Base-by-base conservation (phyloP, 2,113 vertebrate genomes). In the Xiphias gladius region DNA sequence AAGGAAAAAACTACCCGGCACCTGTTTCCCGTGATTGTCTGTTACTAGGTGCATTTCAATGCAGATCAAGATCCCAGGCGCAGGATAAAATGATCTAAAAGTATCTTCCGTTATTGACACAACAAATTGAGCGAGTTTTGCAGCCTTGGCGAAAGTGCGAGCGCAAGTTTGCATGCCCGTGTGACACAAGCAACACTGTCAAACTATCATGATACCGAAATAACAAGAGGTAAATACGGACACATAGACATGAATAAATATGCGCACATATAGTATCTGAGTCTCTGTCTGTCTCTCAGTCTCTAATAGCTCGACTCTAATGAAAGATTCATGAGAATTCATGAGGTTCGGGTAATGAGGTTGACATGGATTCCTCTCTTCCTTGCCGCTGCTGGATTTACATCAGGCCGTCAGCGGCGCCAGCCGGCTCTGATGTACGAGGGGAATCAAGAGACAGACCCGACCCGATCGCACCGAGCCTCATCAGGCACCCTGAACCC, bases 281-380 rank as follows among this genome's bases (percentile, higher is more conserved):
- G 67, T 11, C 43, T 58, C 32, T 7, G 52, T 24, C 22, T 55
- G 10, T 17, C 39, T 35, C 37, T 7, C 24, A 1, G 32, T 20
- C 57, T 76, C 69, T 79, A 66, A 80, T 41, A 80, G 72, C 71
- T 39, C 0, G 20, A 63, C 13, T 68, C 79, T 82, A 16, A 91
- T 94, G 69, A 92, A 92, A 89, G 65, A 93, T 90, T 87, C 84
- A 92, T 88, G 71, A 66, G 58, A 70, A 81, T 85, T 73, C 62
- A 65, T 50, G 82, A 87, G 83, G 66, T 86, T 16, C 20, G 10
- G 50, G 74, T 88, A 94, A 92, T 82, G 83, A 88, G 87, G 78
- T n/a, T 57, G 69, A 80, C 82, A 85, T 66, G 68, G 82, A 87
- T 76, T 85, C 89, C 4, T 75, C 58, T 54, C 74, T 39, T 59